Percentiles rank a stretch among this genome's conserved stretches.
phyloP scores from a whole-genome alignment of 2,113 vertebrate genomes.

The Puntigrus tetrazona region DNA sequence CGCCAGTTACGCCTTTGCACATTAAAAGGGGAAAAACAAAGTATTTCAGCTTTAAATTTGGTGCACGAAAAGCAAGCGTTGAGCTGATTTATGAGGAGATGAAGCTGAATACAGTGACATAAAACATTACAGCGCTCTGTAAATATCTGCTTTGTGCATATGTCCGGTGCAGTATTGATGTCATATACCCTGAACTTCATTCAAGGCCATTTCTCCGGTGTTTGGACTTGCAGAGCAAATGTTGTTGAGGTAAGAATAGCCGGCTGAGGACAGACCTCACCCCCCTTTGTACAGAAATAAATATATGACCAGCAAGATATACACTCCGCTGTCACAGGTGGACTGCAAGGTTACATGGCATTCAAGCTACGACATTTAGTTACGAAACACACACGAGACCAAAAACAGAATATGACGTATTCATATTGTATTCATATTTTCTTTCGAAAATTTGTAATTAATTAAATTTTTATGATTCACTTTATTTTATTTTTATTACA shows the following conservation, averaged over 20 bases:
- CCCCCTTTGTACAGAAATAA: not conserved
- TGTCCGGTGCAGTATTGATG: not conserved
- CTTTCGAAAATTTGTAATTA: too few species aligned
- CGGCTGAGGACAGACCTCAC: constrained; percentile 8
- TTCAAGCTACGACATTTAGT: constrained; percentile 42
- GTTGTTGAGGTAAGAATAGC: constrained; percentile 53
- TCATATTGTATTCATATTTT: too few species aligned
- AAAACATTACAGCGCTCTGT: constrained; percentile 6
- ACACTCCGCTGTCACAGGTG: constrained; percentile 31
- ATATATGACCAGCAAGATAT: constrained; percentile 33
- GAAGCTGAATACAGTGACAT: not conserved
- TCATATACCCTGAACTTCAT: not conserved
- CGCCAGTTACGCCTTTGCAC: not conserved
- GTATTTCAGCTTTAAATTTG: not conserved
- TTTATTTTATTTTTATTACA: too few species aligned
- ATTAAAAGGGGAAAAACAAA: not conserved
- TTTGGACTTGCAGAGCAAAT: constrained; percentile 17
- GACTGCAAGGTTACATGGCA: constrained; percentile 34
- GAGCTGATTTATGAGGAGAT: not conserved
- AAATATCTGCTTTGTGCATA: constrained; percentile 27
- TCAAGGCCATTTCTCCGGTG: constrained; percentile 18
- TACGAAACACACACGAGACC: constrained; percentile 29
- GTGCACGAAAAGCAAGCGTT: not conserved
- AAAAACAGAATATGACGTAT: constrained; percentile 27
- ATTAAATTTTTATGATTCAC: too few species aligned